Evolutionary conservation across 2,113 vertebrate genomes (phyloP).

Genomic region (Urocolius indicus): DNA sequence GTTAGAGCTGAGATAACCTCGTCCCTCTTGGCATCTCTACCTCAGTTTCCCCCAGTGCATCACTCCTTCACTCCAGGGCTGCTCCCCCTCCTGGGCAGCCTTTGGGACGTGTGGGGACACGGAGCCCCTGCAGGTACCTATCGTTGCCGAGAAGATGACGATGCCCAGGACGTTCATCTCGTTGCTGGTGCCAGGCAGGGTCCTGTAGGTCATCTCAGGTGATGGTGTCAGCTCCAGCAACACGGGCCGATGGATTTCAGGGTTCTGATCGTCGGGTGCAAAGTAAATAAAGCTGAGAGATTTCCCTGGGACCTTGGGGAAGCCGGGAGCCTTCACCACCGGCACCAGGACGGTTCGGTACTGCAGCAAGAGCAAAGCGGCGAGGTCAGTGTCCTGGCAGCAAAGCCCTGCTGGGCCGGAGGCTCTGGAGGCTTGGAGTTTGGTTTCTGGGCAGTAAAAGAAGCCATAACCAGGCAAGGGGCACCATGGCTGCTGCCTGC

Average conservation of each 20-base stretch:
- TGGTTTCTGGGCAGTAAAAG: background rate
- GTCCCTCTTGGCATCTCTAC: rapidly evolving
- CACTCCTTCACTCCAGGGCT: no score
- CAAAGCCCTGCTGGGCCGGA: background rate
- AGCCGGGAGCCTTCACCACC: constrained; percentile 59
- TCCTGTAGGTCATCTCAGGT: constrained; percentile 83
- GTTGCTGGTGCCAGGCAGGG: constrained; percentile 83
- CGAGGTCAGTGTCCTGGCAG: background rate
- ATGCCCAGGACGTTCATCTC: constrained; percentile 93
- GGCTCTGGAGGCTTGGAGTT: background rate
- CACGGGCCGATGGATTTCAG: constrained; percentile 75
- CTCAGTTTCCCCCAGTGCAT: rapidly evolving
- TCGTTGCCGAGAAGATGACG: constrained; percentile 91
- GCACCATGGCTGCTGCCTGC: background rate
- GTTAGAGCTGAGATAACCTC: background rate
- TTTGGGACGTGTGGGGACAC: rapidly evolving
- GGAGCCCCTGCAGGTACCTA: constrained; percentile 72
- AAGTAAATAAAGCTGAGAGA: constrained; percentile 84
- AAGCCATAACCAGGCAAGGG: background rate
- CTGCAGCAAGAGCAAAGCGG: constrained; percentile 64
- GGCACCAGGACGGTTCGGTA: constrained; percentile 87
- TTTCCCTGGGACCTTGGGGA: constrained; percentile 43
- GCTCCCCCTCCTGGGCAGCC: rapidly evolving
- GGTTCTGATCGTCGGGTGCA: constrained; percentile 77
- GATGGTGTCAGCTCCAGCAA: constrained; percentile 85